Percentiles rank a stretch among this genome's conserved stretches.
Conservation (phyloP, 2,113 vertebrate species). For the Apeltes quadracus region DNA sequence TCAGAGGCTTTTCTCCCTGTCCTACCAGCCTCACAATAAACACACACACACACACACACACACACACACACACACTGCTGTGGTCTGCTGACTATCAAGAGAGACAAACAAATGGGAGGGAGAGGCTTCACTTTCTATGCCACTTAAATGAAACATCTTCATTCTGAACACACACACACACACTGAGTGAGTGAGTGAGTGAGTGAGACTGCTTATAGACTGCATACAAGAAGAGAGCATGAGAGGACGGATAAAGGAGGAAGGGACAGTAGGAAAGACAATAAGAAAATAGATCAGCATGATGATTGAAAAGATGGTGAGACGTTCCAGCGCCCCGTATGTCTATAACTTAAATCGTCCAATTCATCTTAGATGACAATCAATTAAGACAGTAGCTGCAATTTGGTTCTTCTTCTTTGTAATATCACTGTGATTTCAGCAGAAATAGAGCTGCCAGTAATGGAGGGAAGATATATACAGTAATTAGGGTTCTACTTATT, state of each 20-base stretch:
- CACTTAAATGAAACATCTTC: slow-evolving; percentile 44
- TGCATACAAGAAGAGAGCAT: slow-evolving; percentile 36
- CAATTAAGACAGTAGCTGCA: neutral
- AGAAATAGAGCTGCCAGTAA: neutral
- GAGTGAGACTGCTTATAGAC: neutral
- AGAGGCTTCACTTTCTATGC: slow-evolving; percentile 29
- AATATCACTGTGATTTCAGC: no score
- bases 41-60: slow-evolving; percentile 27
- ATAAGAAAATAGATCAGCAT: neutral
- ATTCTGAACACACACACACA: slow-evolving; percentile 9
- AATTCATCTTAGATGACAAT: neutral
- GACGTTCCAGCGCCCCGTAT: neutral
- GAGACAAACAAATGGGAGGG: slow-evolving; percentile 29
- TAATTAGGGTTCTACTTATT: neutral
- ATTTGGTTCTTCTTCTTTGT: no score
- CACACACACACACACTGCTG: slow-evolving; percentile 9
- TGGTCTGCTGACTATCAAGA: slow-evolving; percentile 28
- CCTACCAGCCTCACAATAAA: slow-evolving; percentile 32
- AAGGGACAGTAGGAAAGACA: slow-evolving; percentile 15
- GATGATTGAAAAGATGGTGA: neutral
- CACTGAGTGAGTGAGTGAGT: neutral
- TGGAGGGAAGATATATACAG: neutral
- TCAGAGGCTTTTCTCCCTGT: slow-evolving; percentile 70
- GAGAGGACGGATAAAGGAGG: slow-evolving; percentile 43
- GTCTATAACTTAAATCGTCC: neutral